Evolutionary conservation across 2,113 vertebrate genomes (phyloP), one percentile per base, ranked within the genome.

Genomic region (Microtus ochrogaster): DNA sequence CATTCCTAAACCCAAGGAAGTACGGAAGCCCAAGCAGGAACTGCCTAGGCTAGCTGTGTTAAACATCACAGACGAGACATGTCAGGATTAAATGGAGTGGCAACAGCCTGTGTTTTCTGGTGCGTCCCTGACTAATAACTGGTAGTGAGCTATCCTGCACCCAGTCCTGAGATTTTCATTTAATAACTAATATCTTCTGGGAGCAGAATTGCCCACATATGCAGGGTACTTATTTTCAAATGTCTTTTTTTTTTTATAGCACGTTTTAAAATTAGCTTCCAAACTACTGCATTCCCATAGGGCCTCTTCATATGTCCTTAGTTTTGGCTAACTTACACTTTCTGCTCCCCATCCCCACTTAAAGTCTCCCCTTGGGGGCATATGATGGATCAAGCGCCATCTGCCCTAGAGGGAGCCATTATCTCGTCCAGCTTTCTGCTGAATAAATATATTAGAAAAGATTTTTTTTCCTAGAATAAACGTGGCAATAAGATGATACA

Each of bases 251-350:
- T 44, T 84, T 84, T 84, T 84, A 84, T 21, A 84, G 39, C n/a
- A 44, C 30, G 26, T 19, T 83, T 84, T 84, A 84, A 84, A 83
- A 84, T 84, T 84, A 84, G 58, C 81, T 84, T 84, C 65, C 58
- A 63, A 41, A 84, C 81, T 65, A 65, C 58, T 84, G 14, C 39
- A 30, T 44, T 41, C 28, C 81, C 81, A 83, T 41, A 83, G 28
- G 81, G 8, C 81, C 55, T 63, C 24, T 63, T 63, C 41, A 41
- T 83, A 30, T 83, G 19, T 63, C 58, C 39, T 65, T 65, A 30
- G 58, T 63, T 84, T 41, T 84, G 58, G 58, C 58, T 63, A 65
- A 44, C 26, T 26, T 83, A 83, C 22, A 83, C 55, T 28, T 61
- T 83, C 39, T 26, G 19, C 26, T 44, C 14, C 81, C 55, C 55